A percentile compares a stretch with the other conserved stretches of the same genome.
Evolutionary conservation across 2,888 invertebrate species (phyloP).

Genomic region (Priocnemis perturbator): DNA sequence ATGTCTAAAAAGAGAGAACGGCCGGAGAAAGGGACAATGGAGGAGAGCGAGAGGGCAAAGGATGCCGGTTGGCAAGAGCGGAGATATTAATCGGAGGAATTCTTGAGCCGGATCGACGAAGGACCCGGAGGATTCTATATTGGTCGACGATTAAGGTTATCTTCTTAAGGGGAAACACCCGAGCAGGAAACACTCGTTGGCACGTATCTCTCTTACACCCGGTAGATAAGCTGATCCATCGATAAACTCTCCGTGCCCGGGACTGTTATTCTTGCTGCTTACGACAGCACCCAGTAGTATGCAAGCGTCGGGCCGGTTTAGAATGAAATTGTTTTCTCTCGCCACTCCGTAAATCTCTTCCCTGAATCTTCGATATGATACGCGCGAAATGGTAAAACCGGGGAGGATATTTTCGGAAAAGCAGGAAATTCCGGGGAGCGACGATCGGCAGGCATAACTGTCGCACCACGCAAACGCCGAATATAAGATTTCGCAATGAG

Average conservation of each 20-base stretch:
- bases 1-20: too few species aligned
- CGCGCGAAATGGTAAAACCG: too few species aligned
- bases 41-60: background rate
- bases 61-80: background rate
- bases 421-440: too few species aligned
- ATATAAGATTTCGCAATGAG: too few species aligned
- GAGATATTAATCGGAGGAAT: background rate
- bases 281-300: slow-evolving; percentile 23
- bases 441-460: too few species aligned
- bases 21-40: background rate
- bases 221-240: slow-evolving; percentile 58
- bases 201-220: slow-evolving; percentile 55
- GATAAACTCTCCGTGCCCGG: slow-evolving; percentile 51
- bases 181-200: slow-evolving; percentile 51
- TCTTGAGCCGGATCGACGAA: too few species aligned
- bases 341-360: too few species aligned
- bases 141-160: slow-evolving; percentile 56
- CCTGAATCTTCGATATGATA: too few species aligned
- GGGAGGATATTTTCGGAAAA: too few species aligned
- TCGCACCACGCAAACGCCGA: too few species aligned
- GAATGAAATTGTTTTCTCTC: too few species aligned
- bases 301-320: slow-evolving; percentile 15
- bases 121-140: too few species aligned
- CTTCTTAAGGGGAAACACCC: slow-evolving; percentile 57
- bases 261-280: slow-evolving; percentile 44